These are phyloP conservation scores for Zaprionus tsacasi DNA, from an alignment of 1,140 invertebrate species.

Conservation along the genomic window DNA sequence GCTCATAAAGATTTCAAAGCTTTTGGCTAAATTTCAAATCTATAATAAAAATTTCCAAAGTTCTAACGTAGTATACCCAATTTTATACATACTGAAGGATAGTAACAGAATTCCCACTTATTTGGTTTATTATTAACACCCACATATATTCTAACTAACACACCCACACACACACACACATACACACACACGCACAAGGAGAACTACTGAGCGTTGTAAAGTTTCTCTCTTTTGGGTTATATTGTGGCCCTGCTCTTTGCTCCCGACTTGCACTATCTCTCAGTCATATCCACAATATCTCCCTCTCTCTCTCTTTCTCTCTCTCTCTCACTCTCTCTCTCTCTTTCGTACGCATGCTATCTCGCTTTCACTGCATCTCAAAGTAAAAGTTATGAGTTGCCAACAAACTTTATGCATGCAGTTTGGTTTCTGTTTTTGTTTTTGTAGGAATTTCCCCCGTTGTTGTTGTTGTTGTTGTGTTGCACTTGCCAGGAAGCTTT, in stretches of 20 bases:
- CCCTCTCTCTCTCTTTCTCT: not conserved
- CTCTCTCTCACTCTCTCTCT: not conserved
- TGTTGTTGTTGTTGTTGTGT: conserved; percentile 46
- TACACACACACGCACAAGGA: conserved; percentile 10
- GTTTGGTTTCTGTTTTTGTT: conserved; percentile 32
- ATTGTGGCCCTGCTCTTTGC: conserved; percentile 31
- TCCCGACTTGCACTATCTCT: not conserved
- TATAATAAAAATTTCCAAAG: too few species aligned
- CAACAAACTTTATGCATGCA: conserved; percentile 58
- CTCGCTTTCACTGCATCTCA: conserved; percentile 46
- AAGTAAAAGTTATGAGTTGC: conserved; percentile 79
- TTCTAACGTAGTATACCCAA: not conserved
- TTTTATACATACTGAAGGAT: not conserved
- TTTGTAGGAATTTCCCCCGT: not conserved
- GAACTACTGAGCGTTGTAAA: conserved; percentile 39
- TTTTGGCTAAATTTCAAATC: too few species aligned
- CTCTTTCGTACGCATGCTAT: not conserved
- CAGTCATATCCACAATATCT: not conserved
- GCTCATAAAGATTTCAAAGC: too few species aligned
- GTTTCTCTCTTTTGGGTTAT: conserved; percentile 65
- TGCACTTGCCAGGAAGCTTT: conserved; percentile 67
- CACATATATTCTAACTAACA: conserved; percentile 15
- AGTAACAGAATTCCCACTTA: conserved; percentile 33
- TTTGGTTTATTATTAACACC: conserved; percentile 75
- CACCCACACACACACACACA: not conserved